Conservation (phyloP, 2,113 vertebrate genomes). For the Myrmophylax atrothorax region DNA sequence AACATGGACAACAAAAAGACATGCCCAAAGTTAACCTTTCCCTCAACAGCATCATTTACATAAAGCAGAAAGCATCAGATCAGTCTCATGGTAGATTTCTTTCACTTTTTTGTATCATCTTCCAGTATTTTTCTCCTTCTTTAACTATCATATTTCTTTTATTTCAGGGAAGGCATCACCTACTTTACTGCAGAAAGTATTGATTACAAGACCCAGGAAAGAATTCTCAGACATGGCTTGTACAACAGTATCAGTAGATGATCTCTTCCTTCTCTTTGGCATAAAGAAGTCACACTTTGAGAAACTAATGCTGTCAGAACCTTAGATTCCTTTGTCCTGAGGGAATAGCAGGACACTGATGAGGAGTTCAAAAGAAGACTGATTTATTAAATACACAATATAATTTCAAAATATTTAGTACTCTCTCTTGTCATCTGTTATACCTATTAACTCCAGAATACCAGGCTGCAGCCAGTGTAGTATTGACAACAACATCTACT, state of each 20-base stretch:
- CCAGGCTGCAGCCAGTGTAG: conserved; percentile 92
- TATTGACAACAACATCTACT: conserved; percentile 95
- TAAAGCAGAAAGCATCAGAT: not conserved
- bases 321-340: not conserved
- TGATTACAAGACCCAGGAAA: not conserved
- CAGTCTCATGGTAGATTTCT: not conserved
- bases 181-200: not conserved
- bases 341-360: not conserved
- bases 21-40: not conserved
- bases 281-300: not conserved
- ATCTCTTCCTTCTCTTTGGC: not conserved
- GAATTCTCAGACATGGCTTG: not conserved
- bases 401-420: not conserved
- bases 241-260: not conserved
- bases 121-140: not conserved
- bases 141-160: not conserved
- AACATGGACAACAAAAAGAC: not conserved
- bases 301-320: not conserved
- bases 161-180: not conserved
- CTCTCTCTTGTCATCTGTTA: conserved; percentile 70
- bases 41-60: not conserved
- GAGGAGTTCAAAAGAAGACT: not conserved
- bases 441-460: conserved; percentile 91
- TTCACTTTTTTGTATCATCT: not conserved
- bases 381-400: not conserved